Base-by-base conservation (phyloP, 1,140 invertebrate species). In the Bombus sylvicola region DNA sequence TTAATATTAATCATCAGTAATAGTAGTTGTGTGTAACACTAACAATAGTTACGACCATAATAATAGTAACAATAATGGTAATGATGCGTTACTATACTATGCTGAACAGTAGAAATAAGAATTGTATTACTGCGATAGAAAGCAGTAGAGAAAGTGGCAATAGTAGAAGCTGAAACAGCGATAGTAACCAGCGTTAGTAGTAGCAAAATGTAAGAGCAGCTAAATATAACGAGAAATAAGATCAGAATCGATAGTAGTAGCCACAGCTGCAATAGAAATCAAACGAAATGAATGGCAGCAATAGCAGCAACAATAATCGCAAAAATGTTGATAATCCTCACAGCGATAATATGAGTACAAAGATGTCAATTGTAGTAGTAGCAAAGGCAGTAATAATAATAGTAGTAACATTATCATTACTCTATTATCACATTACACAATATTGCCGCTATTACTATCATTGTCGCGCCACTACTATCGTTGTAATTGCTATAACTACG, bases 401-500 rank as follows among this genome's bases (percentile, higher is more conserved):
- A 85, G 77, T 72, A 68, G 83, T 80, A 64, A 85, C 68, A 85
- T 39, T 62, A 80, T 80, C 39, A 22, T 80, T 85, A 85, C 37
- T 72, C 77, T 85, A 85, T 78, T 85, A 85, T 80, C 76, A 85
- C 83, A 85, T 80, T 80, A 80, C 18, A 59, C 57, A 80, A 85
- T 85, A 85, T 73, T 85, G 53, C 76, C 77, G 68, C 83, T 64
- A 80, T 85, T 85, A 73, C 53, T 85, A 85, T 72, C 76, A 79
- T 84, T 79, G 66, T 72, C 25, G 62, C 57, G 57, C 41, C 68
- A 72, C 77, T 73, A 64, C 41, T 85, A 80, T n/a, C 41, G 68
- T 80, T 85, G 57, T 31, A 41, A 64, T 39, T 47, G 39, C 53
- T 72, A 80, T 31, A 64, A 62, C 66, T 79, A 72, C 22, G 53